Evolutionary conservation across 2,888 invertebrate genomes (phyloP), one percentile per base, ranked within the genome.

Genomic region (Agapetus fuscipes): DNA sequence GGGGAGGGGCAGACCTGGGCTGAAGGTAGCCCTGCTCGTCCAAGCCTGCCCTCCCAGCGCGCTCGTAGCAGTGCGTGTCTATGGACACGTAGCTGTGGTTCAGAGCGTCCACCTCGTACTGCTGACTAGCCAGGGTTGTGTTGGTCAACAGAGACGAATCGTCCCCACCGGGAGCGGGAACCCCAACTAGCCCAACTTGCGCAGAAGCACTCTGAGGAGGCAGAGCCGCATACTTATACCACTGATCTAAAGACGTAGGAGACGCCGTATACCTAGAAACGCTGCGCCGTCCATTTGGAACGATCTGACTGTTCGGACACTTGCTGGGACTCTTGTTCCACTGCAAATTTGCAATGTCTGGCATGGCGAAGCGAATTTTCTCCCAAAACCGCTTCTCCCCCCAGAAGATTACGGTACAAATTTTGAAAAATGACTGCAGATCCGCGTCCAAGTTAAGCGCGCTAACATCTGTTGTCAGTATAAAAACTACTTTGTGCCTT

Each of bases 321-420:
- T 72, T 58, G 48, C 62, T 60, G 45, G 68, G 69, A 37, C 43
- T 46, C 52, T 72, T 71, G 56, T 76, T 76, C 68, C 75, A 76
- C 54, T 75, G 70, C 52, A 76, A 67, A 56, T 75, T 76, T 37
- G 72, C 66, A 50, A 70, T 67, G 50, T 91, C 90, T 43, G 88
- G 88, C 78, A 89, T 80, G 37, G 85, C 80, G 64, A 73, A 78
- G 48, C 83, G 75, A 48, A 91, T 72, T 63, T 89, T 88, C 53
- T 87, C 85, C 90, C 90, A 91, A 66, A 91, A 91, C 53, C 84
- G 74, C 53, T 81, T 81, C 61, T 90, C 88, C 48, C 83, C 83
- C 80, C 83, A 84, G 49, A 82, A 72, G 49, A 81, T 72, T 34
- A 80, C 79, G 25, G 78, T 74, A 66, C 84, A 76, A 54, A 80